Base-by-base conservation (phyloP, 2,888 invertebrate species). In the Heliconius erato region DNA sequence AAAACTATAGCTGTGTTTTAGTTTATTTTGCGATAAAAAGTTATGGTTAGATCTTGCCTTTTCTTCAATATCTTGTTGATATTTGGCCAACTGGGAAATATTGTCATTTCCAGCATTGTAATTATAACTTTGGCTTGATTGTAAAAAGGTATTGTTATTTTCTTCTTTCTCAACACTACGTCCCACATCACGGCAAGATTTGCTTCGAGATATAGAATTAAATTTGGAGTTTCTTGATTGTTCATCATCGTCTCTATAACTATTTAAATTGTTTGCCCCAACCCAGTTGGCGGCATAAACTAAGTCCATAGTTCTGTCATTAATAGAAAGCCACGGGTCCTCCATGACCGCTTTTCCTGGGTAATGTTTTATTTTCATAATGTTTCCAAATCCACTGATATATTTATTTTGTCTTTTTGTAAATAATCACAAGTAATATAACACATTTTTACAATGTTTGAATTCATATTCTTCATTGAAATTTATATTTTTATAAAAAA, bases 261-360 rank as follows among this genome's bases (percentile, higher is more conserved):
- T 93, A 80, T 95, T 95, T 78, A 97, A 92, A 90, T 96, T 96
- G 84, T 95, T 94, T n/a, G 97, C 97, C 89, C 98, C 98, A 85
- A 97, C 96, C 98, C 98, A 98, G 91, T 98, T 98, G 59, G 98
- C 98, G 88, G 98, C 98, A 92, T 98, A 98, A 74, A 98, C 96
- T 78, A 98, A 96, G 88, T 97, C 97, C 97, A 98, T 97, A 85
- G 97, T 97, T 88, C 96, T 96, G 87, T 97, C 97, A 87, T 96
- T 96, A 71, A 97, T 96, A 86, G 97, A 97, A 89, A 97, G 97
- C 91, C 97, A 97, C 86, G 97, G 96, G 92, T 97, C 97, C 91
- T 98, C 98, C 96, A 98, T 96, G 90, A 98, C 98, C 86, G 97
- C 98, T 94, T 98, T 98, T 86, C 98, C 98, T 71, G 98, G 98